Evolutionary conservation across 2,888 invertebrate genomes (phyloP).

Genomic region (Mimumesa dahlbomi): DNA sequence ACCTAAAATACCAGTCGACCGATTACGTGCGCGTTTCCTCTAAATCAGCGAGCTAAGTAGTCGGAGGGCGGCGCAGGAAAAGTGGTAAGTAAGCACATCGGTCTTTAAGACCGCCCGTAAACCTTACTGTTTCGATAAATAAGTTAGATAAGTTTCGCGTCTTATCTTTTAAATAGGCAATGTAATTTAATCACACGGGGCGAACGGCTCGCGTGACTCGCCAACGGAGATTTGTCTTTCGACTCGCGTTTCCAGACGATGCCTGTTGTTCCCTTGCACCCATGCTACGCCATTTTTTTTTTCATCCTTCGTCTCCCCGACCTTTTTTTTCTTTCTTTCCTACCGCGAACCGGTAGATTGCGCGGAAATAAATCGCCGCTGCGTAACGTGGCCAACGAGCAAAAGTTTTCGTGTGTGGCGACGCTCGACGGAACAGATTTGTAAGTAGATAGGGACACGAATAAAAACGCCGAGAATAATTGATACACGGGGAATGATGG

Average conservation of each 20-base stretch:
- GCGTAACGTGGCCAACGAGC: conserved; percentile 39
- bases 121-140: conserved; percentile 51
- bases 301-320: no score
- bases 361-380: neutral
- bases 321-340: conserved; percentile 7
- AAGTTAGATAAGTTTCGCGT: conserved; percentile 55
- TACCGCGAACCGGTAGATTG: conserved; percentile 18
- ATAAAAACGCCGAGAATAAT: conserved; percentile 48
- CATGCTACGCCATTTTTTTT: conserved; percentile 37
- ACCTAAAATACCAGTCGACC: conserved; percentile 26
- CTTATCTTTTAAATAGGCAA: conserved; percentile 64
- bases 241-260: conserved; percentile 21
- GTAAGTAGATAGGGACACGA: conserved; percentile 49
- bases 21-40: conserved; percentile 47
- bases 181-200: conserved; percentile 62
- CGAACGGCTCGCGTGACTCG: conserved; percentile 63
- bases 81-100: conserved; percentile 13
- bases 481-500: conserved; percentile 39
- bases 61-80: conserved; percentile 5
- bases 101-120: conserved; percentile 21
- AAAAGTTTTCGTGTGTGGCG: neutral
- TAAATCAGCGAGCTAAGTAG: conserved; percentile 49
- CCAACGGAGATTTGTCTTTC: conserved; percentile 57
- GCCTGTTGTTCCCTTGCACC: conserved; percentile 15
- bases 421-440: conserved; percentile 52